Evolutionary conservation across 2,888 invertebrate species (phyloP), one percentile per base, ranked within the genome.

Genomic region (Nectonema munidae): DNA sequence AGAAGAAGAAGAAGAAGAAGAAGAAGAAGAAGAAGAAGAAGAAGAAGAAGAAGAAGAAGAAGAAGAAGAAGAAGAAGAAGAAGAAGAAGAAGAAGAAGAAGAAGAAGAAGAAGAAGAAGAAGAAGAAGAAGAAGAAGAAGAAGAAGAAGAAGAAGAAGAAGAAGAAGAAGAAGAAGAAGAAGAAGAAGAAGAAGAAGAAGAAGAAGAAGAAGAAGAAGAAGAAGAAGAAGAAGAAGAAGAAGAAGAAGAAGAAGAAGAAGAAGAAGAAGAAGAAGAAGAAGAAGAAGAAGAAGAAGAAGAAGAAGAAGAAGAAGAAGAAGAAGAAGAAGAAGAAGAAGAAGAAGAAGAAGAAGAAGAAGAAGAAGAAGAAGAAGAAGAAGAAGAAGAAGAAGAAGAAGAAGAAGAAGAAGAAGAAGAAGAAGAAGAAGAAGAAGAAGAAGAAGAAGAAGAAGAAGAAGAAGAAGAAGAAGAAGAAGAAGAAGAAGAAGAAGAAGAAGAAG

Each of bases 1-100:
- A 25, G 25, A 25, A 25, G 25, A 25, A 25, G 25, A 25, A 25
- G 25, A 25, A 25, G 25, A 25, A 25, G 25, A 25, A 25, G 25
- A 25, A 25, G 25, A 25, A 25, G 25, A 25, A 25, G 25, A 25
- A 25, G 25, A 25, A 25, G 25, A 25, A 25, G 25, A 25, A 25
- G 25, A 25, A 25, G 25, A 25, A 25, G 25, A 25, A 25, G 25
- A 25, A 25, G 25, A 25, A 25, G 25, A 25, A 25, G 25, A 25
- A 25, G 25, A 25, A 25, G 25, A 25, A 25, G 25, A 25, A 25
- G 25, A 25, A 25, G 25, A 25, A 25, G 25, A 25, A 25, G 25
- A 25, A 25, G 25, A 25, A 25, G 25, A 25, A 25, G 25, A 25
- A 25, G 25, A 25, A 25, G 25, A 25, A 25, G 25, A 25, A 25